These are phyloP conservation scores for Notiomystis cincta DNA, from an alignment of 2,113 vertebrate species.

Conservation along the genomic window DNA sequence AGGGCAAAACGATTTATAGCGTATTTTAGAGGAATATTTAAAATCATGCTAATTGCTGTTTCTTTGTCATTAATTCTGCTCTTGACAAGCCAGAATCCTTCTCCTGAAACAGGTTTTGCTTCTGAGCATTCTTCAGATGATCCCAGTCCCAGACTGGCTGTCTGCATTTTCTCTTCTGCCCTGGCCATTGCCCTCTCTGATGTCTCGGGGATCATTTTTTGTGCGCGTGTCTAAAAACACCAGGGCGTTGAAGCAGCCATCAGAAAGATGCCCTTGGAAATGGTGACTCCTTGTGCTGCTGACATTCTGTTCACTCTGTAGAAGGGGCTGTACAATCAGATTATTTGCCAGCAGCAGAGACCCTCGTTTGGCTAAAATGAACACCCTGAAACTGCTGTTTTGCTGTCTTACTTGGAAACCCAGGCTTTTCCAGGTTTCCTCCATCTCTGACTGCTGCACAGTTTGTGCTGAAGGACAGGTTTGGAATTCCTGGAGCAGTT, in stretches of 20 bases:
- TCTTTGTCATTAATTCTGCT: slow-evolving; percentile 42
- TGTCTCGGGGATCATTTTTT: not conserved
- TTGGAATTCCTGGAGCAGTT: not conserved
- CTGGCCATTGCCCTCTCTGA: not conserved
- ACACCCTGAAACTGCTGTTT: not conserved
- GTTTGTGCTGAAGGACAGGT: not conserved
- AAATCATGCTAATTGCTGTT: slow-evolving; percentile 63
- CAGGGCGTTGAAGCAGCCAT: not conserved
- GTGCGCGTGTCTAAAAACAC: not conserved
- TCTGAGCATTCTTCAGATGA: not conserved
- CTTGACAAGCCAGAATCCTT: slow-evolving; percentile 35
- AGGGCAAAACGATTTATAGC: slow-evolving; percentile 27
- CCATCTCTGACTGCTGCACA: not conserved
- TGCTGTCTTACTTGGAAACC: not conserved
- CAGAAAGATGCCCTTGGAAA: not conserved
- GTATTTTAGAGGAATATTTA: slow-evolving; percentile 58
- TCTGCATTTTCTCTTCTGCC: not conserved
- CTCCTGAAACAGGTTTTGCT: slow-evolving; percentile 33
- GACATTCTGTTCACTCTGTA: not conserved
- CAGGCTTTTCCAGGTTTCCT: not conserved
- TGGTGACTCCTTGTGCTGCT: not conserved
- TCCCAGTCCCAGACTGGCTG: not conserved
- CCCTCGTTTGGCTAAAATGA: not conserved
- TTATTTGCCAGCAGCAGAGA: not conserved
- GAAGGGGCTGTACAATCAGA: not conserved